Percentiles rank a stretch among this genome's conserved stretches.
Evolutionary conservation across 1,140 invertebrate species (phyloP).

Genomic region (Battus philenor): DNA sequence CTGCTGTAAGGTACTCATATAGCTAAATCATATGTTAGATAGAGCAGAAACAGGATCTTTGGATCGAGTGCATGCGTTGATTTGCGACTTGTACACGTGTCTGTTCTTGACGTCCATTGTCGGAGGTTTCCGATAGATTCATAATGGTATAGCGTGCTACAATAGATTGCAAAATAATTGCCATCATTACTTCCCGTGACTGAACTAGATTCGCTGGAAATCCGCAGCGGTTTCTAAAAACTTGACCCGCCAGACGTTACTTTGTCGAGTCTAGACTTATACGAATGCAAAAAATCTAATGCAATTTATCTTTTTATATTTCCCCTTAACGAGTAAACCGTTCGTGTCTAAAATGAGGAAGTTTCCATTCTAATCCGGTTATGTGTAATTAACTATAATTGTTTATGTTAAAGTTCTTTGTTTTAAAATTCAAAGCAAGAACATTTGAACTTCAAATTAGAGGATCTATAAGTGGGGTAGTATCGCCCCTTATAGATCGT

Average conservation of each 20-base stretch:
- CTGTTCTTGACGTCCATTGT: constrained; percentile 11
- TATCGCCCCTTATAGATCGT: not conserved
- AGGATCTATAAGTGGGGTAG: not conserved
- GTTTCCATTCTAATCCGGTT: too few relatives aligned
- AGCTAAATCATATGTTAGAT: too few relatives aligned
- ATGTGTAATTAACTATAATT: too few relatives aligned
- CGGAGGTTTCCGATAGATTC: constrained; percentile 32
- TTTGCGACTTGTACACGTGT: constrained; percentile 22
- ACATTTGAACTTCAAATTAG: too few relatives aligned
- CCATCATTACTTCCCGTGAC: constrained; percentile 40
- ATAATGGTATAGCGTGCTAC: constrained; percentile 31
- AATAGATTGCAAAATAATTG: constrained; percentile 39
- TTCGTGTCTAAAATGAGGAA: not conserved
- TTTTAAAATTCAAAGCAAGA: too few relatives aligned
- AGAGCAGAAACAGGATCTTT: too few relatives aligned
- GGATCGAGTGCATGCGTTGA: too few relatives aligned
- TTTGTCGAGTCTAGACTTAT: constrained; percentile 13
- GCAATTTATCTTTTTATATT: too few relatives aligned
- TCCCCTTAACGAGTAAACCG: too few relatives aligned
- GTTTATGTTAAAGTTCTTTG: too few relatives aligned
- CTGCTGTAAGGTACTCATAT: too few relatives aligned
- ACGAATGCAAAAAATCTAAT: not conserved
- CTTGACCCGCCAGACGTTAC: constrained; percentile 30
- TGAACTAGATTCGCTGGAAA: constrained; percentile 43
- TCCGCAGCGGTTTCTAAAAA: constrained; percentile 41